Evolutionary conservation across 2,113 vertebrate genomes (phyloP).

Genomic region (Chionis minor): DNA sequence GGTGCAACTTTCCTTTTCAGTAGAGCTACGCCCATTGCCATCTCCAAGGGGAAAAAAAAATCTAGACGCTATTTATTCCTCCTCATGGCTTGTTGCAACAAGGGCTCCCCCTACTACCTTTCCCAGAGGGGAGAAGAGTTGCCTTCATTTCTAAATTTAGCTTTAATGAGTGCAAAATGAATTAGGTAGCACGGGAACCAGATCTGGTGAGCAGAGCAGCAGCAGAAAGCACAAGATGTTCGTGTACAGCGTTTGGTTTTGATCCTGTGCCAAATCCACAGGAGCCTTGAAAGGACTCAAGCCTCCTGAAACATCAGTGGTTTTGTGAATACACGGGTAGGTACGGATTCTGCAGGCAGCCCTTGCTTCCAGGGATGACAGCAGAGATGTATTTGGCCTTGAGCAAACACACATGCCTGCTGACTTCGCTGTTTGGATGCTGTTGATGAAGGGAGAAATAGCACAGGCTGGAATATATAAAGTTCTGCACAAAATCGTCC

Average conservation of each 20-base stretch:
- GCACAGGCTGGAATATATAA: background rate
- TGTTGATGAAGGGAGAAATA: background rate
- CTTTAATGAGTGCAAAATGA: conserved; percentile 39
- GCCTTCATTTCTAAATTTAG: conserved; percentile 52
- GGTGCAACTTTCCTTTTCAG: background rate
- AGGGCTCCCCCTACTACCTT: background rate
- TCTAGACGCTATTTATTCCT: background rate
- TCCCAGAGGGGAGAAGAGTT: conserved; percentile 22
- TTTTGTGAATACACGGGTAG: background rate
- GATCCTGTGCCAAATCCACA: conserved; percentile 1
- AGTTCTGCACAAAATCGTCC: background rate
- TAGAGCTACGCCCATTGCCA: background rate
- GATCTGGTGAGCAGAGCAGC: conserved; percentile 35
- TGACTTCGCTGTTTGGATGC: conserved; percentile 14
- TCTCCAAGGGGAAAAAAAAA: background rate
- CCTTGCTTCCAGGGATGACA: background rate
- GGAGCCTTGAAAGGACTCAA: background rate
- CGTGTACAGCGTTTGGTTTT: background rate
- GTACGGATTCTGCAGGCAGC: background rate
- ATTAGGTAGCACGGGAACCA: conserved; percentile 31
- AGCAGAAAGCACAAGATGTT: conserved; percentile 12
- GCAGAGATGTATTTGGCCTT: conserved; percentile 28
- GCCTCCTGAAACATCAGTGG: background rate
- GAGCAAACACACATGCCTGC: background rate
- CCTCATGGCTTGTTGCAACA: background rate